Evolutionary conservation across 2,888 invertebrate genomes (phyloP).

Genomic region (Octodonta nipae): DNA sequence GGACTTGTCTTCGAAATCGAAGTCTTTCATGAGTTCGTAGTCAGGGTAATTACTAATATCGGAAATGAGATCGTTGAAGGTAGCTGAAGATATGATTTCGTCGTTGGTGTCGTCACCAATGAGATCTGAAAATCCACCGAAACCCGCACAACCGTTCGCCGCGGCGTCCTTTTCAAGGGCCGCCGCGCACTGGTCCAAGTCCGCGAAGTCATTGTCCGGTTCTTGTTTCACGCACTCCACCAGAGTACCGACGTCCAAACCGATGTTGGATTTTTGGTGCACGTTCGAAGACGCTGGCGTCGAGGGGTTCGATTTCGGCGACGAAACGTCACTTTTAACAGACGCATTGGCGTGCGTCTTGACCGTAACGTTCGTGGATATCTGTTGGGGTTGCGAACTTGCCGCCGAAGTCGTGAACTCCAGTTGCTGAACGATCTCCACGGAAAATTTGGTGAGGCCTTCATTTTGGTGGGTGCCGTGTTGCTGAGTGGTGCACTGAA

Average conservation of each 20-base stretch:
- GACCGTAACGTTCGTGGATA: conserved; percentile 83
- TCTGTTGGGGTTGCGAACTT: conserved; percentile 77
- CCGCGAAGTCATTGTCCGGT: conserved; percentile 76
- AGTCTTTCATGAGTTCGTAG: conserved; percentile 64
- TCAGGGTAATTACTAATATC: conserved; percentile 62
- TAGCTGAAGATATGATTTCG: conserved; percentile 60
- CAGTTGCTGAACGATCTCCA: conserved; percentile 82
- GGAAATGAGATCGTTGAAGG: conserved; percentile 75
- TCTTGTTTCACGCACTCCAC: conserved; percentile 54
- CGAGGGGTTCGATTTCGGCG: conserved; percentile 40
- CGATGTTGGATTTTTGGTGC: conserved; percentile 33
- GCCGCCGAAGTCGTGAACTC: conserved; percentile 81
- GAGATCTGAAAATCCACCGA: conserved; percentile 68
- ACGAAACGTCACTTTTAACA: conserved; percentile 45
- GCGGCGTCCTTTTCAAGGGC: conserved; percentile 75
- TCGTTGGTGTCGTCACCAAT: conserved; percentile 74
- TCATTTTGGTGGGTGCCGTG: conserved; percentile 36
- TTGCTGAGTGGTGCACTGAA: conserved; percentile 46
- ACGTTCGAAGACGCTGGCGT: conserved; percentile 27
- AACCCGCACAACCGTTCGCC: conserved; percentile 54
- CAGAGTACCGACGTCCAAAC: conserved; percentile 45
- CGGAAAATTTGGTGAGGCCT: conserved; percentile 62
- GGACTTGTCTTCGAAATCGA: conserved; percentile 54
- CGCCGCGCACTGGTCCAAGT: conserved; percentile 70
- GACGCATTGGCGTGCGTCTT: conserved; percentile 62